Base-by-base conservation (phyloP, 2,797 vertebrate genomes). In the Falco cherrug region DNA sequence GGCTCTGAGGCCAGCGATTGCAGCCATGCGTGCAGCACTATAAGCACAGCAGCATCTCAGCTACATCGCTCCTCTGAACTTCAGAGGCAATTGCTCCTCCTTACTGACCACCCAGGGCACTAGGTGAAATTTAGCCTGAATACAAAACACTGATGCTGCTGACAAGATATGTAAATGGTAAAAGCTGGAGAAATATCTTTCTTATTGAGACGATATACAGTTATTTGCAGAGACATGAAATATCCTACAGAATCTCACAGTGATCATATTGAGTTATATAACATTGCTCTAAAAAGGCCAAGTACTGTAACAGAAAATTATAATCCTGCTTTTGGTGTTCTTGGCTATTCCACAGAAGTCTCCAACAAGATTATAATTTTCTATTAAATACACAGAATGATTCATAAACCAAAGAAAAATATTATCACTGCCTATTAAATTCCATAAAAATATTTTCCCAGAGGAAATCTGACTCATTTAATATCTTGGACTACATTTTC, bases 401-500 rank as follows among this genome's bases (percentile, higher is more conserved):
- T 67, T 84, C 67, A 81, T 35, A 87, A 91, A 94, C 84, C 77
- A 92, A 95, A 90, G 43, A 84, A 41, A 91, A 93, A 90, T 28
- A 25, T 87, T 94, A 95, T 39, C 9, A 3, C 15, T 70, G 43
- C 33, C 54, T 90, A 91, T 79, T 84, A 81, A 84, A 75, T 88
- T 81, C 60, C 69, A 75, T 19, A 69, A 24, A 80, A 94, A 63
- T 87, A 85, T 96, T 90, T 85, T 85, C 78, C 78, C 73, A 87
- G 45, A 45, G 37, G 71, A 85, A 92, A 89, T 80, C 18, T 57
- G 75, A n/a, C 71, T 51, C 20, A 79, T 74, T 69, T 87, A 50
- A 37, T 74, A 86, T 10, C 26, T 87, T 56, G 20, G 50, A 84
- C 17, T 84, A 69, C 24, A 45, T 73, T 86, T 93, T 60, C 20